Conservation (phyloP, 2,888 invertebrate species). For the Bugula neritina region DNA sequence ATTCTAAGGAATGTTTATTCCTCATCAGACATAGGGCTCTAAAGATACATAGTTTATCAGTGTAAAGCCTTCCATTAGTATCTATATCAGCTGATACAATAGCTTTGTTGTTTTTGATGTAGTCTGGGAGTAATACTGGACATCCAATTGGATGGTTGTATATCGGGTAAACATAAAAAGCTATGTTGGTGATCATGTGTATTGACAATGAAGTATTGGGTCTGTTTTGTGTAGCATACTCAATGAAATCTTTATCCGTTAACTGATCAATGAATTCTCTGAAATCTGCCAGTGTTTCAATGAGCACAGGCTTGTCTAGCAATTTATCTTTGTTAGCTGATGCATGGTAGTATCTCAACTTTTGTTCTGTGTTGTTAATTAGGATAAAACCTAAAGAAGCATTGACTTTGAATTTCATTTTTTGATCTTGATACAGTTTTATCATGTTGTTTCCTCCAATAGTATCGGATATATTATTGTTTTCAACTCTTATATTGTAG, state of each 20-base stretch:
- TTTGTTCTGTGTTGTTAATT: neutral
- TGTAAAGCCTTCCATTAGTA: neutral
- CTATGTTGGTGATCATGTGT: neutral
- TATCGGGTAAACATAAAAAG: neutral
- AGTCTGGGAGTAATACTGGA: neutral
- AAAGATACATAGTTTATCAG: neutral
- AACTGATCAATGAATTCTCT: neutral
- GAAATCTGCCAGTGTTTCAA: neutral
- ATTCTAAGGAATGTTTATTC: neutral
- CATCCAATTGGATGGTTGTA: neutral
- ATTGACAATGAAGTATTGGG: neutral
- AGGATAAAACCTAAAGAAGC: neutral
- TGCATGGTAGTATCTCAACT: slow-evolving; percentile 1
- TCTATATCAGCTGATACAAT: neutral
- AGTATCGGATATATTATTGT: neutral
- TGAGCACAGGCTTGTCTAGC: neutral
- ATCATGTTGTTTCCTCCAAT: neutral
- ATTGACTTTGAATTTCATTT: neutral
- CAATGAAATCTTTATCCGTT: neutral
- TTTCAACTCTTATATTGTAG: neutral
- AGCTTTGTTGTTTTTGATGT: neutral
- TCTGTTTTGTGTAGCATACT: neutral
- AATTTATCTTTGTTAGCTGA: neutral
- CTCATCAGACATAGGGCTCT: neutral
- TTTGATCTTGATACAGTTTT: neutral